A percentile compares a stretch with the other conserved stretches of the same genome.
Evolutionary conservation across 2,113 vertebrate species (phyloP).

Genomic region (Pseudorasbora parva): DNA sequence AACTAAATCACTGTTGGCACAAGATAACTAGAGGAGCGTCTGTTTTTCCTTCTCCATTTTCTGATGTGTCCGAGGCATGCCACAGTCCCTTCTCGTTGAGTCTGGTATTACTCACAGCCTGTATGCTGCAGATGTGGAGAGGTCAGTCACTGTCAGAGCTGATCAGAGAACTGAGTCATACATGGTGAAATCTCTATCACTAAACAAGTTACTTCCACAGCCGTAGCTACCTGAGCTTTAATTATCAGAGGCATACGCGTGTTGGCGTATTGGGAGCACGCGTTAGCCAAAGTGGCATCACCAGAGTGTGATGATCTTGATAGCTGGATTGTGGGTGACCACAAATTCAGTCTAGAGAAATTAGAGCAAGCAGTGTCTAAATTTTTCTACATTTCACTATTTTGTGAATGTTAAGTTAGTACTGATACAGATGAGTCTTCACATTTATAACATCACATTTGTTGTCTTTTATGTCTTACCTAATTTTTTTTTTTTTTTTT

Average conservation of each 20-base stretch:
- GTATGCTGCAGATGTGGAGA: conserved; percentile 48
- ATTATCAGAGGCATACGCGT: not conserved
- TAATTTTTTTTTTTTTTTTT: not conserved
- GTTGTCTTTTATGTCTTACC: not conserved
- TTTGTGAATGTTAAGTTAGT: no score
- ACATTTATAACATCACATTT: no score
- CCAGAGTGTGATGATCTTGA: not conserved
- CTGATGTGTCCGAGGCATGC: conserved; percentile 35
- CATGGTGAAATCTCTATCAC: conserved; percentile 51
- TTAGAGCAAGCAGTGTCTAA: not conserved
- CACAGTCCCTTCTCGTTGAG: conserved; percentile 70
- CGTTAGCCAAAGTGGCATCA: conserved; percentile 24
- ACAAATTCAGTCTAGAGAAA: not conserved
- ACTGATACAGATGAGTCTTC: no score
- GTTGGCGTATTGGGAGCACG: conserved; percentile 18
- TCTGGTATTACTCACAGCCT: conserved; percentile 74
- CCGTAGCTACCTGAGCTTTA: not conserved
- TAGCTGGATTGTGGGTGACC: not conserved
- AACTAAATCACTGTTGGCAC: conserved; percentile 51
- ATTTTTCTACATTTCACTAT: no score
- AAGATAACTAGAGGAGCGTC: conserved; percentile 42
- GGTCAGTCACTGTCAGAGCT: conserved; percentile 67
- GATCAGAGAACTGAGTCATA: conserved; percentile 64
- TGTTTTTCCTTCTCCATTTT: conserved; percentile 48
- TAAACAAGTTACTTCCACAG: not conserved